phyloP scores from a whole-genome alignment of 2,888 invertebrate species.

The Pedicia rivosa region DNA sequence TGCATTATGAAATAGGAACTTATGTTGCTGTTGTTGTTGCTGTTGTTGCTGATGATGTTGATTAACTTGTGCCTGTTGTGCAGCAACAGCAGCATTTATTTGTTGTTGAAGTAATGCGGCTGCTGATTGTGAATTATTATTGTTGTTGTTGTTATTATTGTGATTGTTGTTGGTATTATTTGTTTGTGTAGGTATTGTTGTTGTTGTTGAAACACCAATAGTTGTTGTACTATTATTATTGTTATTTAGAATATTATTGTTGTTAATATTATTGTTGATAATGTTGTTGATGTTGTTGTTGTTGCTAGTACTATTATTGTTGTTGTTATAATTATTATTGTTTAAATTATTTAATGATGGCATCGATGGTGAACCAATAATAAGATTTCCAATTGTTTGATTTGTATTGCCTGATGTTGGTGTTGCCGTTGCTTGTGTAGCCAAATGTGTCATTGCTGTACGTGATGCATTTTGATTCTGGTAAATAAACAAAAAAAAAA shows the following conservation, averaged over 20 bases:
- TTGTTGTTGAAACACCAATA: constrained; percentile 3
- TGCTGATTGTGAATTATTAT: constrained; percentile 11
- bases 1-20: constrained; percentile 23
- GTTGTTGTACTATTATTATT: constrained; percentile 1
- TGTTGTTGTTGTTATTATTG: constrained; percentile 5
- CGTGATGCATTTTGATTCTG: constrained; percentile 15
- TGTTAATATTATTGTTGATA: constrained; percentile 1
- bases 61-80: constrained; percentile 11
- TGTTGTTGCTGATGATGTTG: constrained; percentile 18
- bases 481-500: constrained; percentile 9
- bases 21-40: constrained; percentile 20
- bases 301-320: neutral
- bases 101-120: constrained; percentile 15
- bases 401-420: constrained; percentile 7
- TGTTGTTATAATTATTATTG: constrained; percentile 2
- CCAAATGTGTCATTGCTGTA: constrained; percentile 13
- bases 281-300: constrained; percentile 8
- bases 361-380: constrained; percentile 9
- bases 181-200: constrained; percentile 4
- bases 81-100: constrained; percentile 14
- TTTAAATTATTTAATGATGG: constrained; percentile 6
- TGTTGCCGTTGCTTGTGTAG: constrained; percentile 8
- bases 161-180: constrained; percentile 1
- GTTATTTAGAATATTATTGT: neutral
- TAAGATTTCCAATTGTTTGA: constrained; percentile 8